These are phyloP conservation scores for Metopolophium dirhodum DNA, from an alignment of 1,140 invertebrate species.

Conservation along the genomic window DNA sequence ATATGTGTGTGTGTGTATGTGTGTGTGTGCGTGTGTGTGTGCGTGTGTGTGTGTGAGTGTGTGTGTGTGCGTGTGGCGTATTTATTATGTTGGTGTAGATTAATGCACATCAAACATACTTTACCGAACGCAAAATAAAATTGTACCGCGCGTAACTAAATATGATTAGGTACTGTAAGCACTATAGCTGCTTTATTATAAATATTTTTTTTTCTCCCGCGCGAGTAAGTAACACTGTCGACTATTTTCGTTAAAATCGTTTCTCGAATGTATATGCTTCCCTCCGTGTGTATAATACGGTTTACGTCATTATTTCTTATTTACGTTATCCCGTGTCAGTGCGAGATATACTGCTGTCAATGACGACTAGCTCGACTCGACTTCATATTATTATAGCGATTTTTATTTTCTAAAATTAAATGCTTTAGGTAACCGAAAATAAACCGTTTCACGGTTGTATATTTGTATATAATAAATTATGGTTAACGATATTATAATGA, in stretches of 20 bases:
- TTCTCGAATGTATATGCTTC: not conserved
- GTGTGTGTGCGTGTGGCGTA: not conserved
- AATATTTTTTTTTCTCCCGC: not conserved
- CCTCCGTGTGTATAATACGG: not conserved
- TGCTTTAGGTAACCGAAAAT: not conserved
- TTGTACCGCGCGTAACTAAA: not conserved
- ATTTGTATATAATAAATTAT: not conserved
- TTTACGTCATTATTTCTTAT: not conserved
- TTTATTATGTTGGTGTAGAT: not conserved
- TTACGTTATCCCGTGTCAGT: not conserved
- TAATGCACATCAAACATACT: slow-evolving; percentile 32
- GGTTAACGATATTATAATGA: not conserved
- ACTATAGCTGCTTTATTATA: not conserved
- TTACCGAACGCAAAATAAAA: not conserved
- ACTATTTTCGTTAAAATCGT: not conserved
- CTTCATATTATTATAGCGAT: not conserved
- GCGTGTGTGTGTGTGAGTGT: too few species aligned
- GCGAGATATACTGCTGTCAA: not conserved
- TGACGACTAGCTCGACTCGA: not conserved
- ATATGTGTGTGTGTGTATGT: not conserved
- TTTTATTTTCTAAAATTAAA: slow-evolving; percentile 1
- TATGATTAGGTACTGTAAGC: not conserved
- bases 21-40: not conserved
- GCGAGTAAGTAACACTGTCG: not conserved
- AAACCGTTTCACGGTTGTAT: not conserved